These are phyloP conservation scores for Halichoerus grypus DNA, from an alignment of 2,113 vertebrate species.

Conservation along the genomic window DNA sequence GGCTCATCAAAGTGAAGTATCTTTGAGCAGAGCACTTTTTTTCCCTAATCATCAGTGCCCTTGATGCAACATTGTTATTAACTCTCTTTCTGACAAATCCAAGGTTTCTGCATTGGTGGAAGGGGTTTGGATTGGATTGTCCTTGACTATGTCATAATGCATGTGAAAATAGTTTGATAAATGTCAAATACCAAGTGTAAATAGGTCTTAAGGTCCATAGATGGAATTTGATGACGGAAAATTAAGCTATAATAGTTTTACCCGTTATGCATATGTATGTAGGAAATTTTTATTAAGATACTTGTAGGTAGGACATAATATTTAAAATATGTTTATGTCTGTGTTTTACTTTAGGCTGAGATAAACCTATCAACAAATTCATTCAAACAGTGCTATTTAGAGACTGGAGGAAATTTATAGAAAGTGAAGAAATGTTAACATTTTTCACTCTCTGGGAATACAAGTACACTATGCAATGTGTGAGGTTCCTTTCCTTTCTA, in stretches of 20 bases:
- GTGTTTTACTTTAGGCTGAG: conserved; percentile 9
- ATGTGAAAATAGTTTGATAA: background rate
- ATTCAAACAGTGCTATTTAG: background rate
- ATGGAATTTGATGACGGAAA: background rate
- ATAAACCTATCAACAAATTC: conserved; percentile 19
- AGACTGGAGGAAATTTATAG: background rate
- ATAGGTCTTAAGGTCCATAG: background rate
- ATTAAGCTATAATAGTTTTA: background rate
- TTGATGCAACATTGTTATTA: background rate
- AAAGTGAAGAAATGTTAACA: background rate
- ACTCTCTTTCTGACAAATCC: background rate
- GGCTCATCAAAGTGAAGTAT: background rate
- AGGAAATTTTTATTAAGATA: background rate
- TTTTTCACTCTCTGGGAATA: background rate
- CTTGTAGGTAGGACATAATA: background rate
- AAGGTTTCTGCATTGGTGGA: background rate
- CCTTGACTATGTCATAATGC: background rate
- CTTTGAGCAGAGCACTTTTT: background rate
- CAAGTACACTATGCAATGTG: background rate
- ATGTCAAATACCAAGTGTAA: background rate
- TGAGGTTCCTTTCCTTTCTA: background rate
- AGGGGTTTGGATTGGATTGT: background rate
- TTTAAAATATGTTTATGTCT: background rate
- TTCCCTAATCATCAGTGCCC: background rate
- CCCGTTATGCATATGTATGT: background rate